Evolutionary conservation across 1,140 invertebrate species (phyloP).

Genomic region (Zeugodacus cucurbitae): DNA sequence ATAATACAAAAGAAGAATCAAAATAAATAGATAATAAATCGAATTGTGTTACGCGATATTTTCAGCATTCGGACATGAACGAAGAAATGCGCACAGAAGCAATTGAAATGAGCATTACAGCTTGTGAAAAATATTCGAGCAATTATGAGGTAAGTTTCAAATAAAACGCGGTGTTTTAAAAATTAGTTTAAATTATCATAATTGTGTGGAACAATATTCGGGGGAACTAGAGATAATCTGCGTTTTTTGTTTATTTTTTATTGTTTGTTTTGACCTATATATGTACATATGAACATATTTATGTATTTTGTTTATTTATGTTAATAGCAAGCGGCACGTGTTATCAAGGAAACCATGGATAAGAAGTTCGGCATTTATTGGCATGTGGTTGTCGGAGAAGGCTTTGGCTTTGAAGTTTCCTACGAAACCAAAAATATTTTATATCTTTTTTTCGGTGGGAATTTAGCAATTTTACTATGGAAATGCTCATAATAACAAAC

Average conservation of each 20-base stretch:
- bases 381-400: conserved; percentile 93
- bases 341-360: conserved; percentile 94
- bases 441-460: conserved; percentile 93
- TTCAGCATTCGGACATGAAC: conserved; percentile 83
- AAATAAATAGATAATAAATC: not conserved
- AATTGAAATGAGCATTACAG: conserved; percentile 89
- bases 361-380: conserved; percentile 94
- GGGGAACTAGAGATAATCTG: no score
- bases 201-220: no score
- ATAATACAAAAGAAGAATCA: not conserved
- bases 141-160: conserved; percentile 80
- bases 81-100: conserved; percentile 91
- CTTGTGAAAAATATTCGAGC: conserved; percentile 87
- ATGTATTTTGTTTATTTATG: no score
- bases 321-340: conserved; percentile 76
- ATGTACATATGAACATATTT: no score
- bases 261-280: no score
- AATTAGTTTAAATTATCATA: no score
- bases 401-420: conserved; percentile 92
- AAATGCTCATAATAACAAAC: conserved; percentile 77
- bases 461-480: conserved; percentile 89
- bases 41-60: not conserved
- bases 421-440: conserved; percentile 90
- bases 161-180: not conserved
- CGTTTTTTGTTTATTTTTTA: no score